Evolutionary conservation across 2,888 invertebrate species (phyloP), one percentile per base, ranked within the genome.

Genomic region (Trimorus sp.): DNA sequence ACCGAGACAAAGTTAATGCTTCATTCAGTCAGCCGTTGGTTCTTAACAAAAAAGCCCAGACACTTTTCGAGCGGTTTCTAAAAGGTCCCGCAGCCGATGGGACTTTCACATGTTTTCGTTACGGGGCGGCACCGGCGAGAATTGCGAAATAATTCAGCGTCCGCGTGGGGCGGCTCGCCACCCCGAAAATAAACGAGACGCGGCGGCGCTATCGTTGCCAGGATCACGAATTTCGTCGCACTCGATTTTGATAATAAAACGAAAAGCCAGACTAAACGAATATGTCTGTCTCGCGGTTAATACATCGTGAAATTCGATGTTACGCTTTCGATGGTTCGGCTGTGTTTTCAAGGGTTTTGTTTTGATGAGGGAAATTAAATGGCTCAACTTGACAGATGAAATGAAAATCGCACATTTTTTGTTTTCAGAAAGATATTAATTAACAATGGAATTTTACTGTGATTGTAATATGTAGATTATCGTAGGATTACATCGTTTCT

Each of bases 111-210:
- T 74, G n/a, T 77, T 54, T 66, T 74, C 56, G 15, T 42, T 45
- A n/a, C 51, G 74, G 70, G 83, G 80, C 83, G 83, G 80, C 65
- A 83, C 77, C 77, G 73, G 40, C 62, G 77, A 79, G 79, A 81
- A 79, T 76, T 73, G 78, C 63, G 73, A 81, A 83, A 81, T 83
- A 81, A 83, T 83, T 83, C 81, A 81, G 45, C 54, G 58, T 66
- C 62, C 69, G 49, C 71, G 59, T 58, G 66, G 60, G 76, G 60
- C 53, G 68, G 75, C 63, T 40, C 48, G 70, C 74, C 59, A 77
- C 73, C 74, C 69, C 71, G 36, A 79, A 79, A 82, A 82, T 79
- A 83, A 79, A 76, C 69, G 66, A 79, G 79, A 77, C 66, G 56
- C 42, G 59, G 45, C 53, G 36, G 12, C 48, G 3, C 51, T 42